Evolutionary conservation across 2,113 vertebrate genomes (phyloP), one percentile per base, ranked within the genome.

Genomic region (Garra rufa): DNA sequence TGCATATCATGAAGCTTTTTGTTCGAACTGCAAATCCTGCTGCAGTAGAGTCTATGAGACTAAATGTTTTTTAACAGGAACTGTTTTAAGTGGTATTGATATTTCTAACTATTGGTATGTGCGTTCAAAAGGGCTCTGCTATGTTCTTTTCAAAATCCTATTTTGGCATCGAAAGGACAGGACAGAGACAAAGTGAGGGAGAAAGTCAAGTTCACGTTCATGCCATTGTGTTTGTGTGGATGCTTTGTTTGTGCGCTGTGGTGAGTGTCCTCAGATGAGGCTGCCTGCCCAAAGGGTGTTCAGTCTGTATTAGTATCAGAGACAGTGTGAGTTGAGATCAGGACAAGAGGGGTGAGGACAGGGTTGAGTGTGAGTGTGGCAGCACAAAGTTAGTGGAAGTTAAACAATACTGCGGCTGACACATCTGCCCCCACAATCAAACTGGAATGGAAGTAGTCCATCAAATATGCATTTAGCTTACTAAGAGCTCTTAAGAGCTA

Each of bases 271-370:
- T 52, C 38, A 70, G 46, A 52, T 24, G 44, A 55, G 17, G 61
- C 26, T 70, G 21, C 2, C 28, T 70, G 79, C 79, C 79, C 63
- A 50, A 70, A 69, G 63, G 79, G 41, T 69, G 79, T 81, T 81
- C 79, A 70, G 63, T 52, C 46, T 81, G 79, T 69, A 44, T 77
- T 41, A 11, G 46, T 70, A 21, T 78, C 52, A 52, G 28, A 69
- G 46, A 76, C 52, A 46, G 46, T 48, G 44, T 7, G 44, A 71
- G 61, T 46, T 71, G n/a, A 80, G 24, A 59, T 85, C 65, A 59
- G 76, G 50, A 73, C 77, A 85, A 26, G 26, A 7, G 14, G 41
- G 41, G 52, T 44, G 15, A 71, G 83, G 38, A 34, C 3, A 24
- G 15, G 34, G n/a, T 63, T 79, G 38, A 11, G 38, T 44, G 76